These are phyloP conservation scores for Nerophis ophidion DNA, from an alignment of 2,113 vertebrate genomes.

Conservation along the genomic window DNA sequence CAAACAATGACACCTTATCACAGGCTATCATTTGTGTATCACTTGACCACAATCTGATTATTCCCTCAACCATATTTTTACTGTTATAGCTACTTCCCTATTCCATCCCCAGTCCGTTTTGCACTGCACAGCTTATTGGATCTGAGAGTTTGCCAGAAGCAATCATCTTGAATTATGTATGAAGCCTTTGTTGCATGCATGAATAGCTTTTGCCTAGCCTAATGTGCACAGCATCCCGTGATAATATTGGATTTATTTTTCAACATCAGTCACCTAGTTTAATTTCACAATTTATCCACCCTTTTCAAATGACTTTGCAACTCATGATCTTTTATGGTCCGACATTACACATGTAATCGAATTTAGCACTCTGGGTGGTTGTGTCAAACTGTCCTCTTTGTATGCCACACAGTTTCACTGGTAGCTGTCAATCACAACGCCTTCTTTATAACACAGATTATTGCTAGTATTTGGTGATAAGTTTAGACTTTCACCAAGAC, in stretches of 20 bases:
- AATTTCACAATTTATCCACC: conserved; percentile 56
- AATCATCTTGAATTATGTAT: conserved; percentile 69
- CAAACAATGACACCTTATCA: conserved; percentile 43
- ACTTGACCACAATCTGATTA: conserved; percentile 67
- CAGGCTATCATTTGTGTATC: conserved; percentile 53
- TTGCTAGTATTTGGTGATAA: conserved; percentile 51
- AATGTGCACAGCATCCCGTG: conserved; percentile 58
- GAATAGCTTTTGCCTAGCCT: conserved; percentile 61
- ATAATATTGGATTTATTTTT: conserved; percentile 68
- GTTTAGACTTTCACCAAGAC: background rate
- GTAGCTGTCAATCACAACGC: background rate
- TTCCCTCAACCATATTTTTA: conserved; percentile 55
- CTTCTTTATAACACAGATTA: conserved; percentile 50
- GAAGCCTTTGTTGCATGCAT: conserved; percentile 63
- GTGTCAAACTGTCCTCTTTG: conserved; percentile 16
- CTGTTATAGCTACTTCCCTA: conserved; percentile 60
- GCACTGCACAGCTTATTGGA: conserved; percentile 54
- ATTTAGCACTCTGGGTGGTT: conserved; percentile 11
- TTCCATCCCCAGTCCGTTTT: conserved; percentile 54
- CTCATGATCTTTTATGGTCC: conserved; percentile 36
- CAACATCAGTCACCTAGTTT: conserved; percentile 55
- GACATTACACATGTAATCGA: conserved; percentile 33
- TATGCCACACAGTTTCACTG: background rate
- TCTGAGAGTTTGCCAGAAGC: conserved; percentile 67
- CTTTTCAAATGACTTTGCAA: conserved; percentile 25